Base-by-base conservation (phyloP, 1,140 invertebrate genomes). In the Dysdera silvatica region DNA sequence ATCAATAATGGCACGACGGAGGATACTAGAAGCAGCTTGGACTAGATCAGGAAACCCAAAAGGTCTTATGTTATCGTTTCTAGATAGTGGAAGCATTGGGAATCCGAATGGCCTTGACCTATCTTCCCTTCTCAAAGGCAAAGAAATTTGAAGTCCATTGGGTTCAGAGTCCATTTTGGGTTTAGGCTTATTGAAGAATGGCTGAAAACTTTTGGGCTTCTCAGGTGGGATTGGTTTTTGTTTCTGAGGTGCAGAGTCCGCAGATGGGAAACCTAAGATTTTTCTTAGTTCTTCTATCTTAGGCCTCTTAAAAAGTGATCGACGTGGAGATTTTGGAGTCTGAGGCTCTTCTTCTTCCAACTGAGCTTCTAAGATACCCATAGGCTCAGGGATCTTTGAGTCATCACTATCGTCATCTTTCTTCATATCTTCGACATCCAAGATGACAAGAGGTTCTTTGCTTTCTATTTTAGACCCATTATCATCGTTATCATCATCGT, bases 281-380 rank as follows among this genome's bases (percentile, higher is more conserved):
- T 65, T 65, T 26, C 62, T 65, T 18, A 65, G 47, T 20, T 65
- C 62, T 51, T 65, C 62, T 23, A 65, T 65, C 29, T 65, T 65
- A 26, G 54, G 62, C 29, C 62, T 51, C 37, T 58, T 65, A 48
- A 58, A 57, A 55, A 58, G 52, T 7, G 54, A 40, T 45, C 62
- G 52, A 48, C 43, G 47, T 16, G 62, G 55, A 5, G 45, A 2
- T 29, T 49, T 0, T 16, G 62, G 62, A 23, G 47, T 58, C 28
- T 65, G 35, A 6, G 62, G 48, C 14, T 63, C 41, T 41, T 61
- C 58, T 23, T 63, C 61, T 31, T 52, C 53, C 0, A 63, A 35
- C 33, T 63, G 41, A 31, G 52, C 61, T 31, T 63, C 52, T 29
- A 58, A 40, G 26, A 58, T 65, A 20, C 29, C 40, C 48, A 58